These are phyloP conservation scores for Crotophaga sulcirostris DNA, from an alignment of 2,113 vertebrate species.

Conservation along the genomic window DNA sequence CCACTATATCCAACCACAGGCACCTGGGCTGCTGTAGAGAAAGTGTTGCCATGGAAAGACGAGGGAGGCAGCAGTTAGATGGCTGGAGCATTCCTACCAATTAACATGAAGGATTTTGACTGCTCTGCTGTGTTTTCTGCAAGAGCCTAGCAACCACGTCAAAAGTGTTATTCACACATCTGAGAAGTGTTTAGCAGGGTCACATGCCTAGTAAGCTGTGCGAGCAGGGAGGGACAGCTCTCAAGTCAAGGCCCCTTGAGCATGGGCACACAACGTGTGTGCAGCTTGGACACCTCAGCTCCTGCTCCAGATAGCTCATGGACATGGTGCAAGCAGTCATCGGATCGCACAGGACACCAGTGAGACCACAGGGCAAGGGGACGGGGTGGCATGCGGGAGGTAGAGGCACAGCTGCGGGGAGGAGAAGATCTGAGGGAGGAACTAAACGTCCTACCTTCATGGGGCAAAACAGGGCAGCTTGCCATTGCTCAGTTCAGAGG, in stretches of 20 bases:
- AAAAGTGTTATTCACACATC: not conserved
- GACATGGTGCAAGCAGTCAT: not conserved
- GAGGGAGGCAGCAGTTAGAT: conserved; percentile 5
- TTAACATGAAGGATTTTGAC: conserved; percentile 41
- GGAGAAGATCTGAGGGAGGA: not conserved
- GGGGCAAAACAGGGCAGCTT: not conserved
- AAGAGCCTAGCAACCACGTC: conserved; percentile 46
- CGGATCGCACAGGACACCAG: accelerated
- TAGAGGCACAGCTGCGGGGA: not conserved
- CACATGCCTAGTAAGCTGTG: accelerated
- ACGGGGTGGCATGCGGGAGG: not conserved
- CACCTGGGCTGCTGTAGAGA: conserved; percentile 41
- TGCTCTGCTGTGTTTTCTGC: conserved; percentile 21
- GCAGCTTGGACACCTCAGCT: not conserved
- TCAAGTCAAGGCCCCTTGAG: not conserved
- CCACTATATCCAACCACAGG: not conserved
- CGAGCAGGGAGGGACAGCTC: not conserved
- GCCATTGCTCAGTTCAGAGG: not conserved
- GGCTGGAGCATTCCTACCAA: conserved; percentile 42
- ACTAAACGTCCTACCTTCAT: not conserved
- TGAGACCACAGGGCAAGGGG: accelerated
- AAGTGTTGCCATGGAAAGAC: conserved; percentile 59
- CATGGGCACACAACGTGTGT: accelerated
- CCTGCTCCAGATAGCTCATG: not conserved
- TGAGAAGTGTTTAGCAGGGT: not conserved